Conservation (phyloP, 2,888 invertebrate species). For the Troglohyphantes excavatus region DNA sequence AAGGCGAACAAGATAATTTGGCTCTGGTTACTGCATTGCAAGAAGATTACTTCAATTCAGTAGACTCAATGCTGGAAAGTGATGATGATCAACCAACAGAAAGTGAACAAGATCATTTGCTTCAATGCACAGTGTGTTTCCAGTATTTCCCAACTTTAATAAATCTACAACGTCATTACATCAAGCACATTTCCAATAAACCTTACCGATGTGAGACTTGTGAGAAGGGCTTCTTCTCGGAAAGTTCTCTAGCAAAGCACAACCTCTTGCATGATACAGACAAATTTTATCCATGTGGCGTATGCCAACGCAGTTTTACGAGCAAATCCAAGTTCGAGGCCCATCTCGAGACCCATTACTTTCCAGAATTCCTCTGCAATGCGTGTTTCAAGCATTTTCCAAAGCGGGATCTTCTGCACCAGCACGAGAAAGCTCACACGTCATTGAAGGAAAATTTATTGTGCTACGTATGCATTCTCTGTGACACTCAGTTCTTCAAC, state of each 20-base stretch:
- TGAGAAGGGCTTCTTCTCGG: neutral
- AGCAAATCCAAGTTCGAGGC: too few relatives aligned
- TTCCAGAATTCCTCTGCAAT: conserved; percentile 13
- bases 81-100: too few relatives aligned
- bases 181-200: neutral
- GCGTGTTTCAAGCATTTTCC: conserved; percentile 1
- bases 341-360: neutral
- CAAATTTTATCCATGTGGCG: conserved; percentile 12
- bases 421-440: conserved; percentile 10
- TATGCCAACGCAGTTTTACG: conserved; percentile 23
- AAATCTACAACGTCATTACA: neutral
- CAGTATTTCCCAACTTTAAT: neutral
- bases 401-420: neutral
- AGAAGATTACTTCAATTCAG: too few relatives aligned
- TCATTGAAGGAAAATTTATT: neutral
- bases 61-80: too few relatives aligned
- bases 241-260: neutral
- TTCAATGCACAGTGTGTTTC: neutral
- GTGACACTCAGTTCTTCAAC: neutral
- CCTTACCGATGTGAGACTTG: neutral
- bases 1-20: too few relatives aligned
- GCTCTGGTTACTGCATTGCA: too few relatives aligned
- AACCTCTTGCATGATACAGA: neutral
- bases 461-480: conserved; percentile 11
- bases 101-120: too few relatives aligned